Evolutionary conservation across 2,797 vertebrate species (phyloP), one percentile per base, ranked within the genome.

Genomic region (Lophura swinhoii): DNA sequence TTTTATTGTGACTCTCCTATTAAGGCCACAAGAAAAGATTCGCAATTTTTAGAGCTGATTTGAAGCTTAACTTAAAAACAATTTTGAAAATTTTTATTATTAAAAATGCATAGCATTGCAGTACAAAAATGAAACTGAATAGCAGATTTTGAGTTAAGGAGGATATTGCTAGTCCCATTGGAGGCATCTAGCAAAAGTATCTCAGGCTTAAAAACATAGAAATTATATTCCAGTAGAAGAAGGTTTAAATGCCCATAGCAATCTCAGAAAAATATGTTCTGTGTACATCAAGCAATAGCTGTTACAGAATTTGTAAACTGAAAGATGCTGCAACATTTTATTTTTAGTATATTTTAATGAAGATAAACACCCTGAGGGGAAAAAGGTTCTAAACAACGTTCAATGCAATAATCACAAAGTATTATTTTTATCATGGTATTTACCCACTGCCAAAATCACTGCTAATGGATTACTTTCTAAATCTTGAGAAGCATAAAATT

Each of bases 321-420:
- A 94, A 87, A 71, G 69, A 81, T 66, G 56, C 28, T 49, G 17
- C 26, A 94, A 64, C 39, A 72, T 90, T 48, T 21, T 89, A 46
- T 49, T 90, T 85, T 82, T 76, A 83, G 48, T 48, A 35, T 60
- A 68, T 39, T 90, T 90, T 87, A 91, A 84, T 79, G 48, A 95
- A 94, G 64, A 74, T 62, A 73, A 91, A 37, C 88, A 69, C 62
- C 60, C 83, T 48, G 44, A 12, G 73, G 70, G 33, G 72, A 10
- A 85, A 87, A 60, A 76, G 41, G 21, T 69, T 87, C 64, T 80
- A 75, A 88, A 71, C 21, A 93, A 67, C 29, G 37, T 87, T 83
- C 15, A 9, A 66, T 83, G 72, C 22, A 81, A 53, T 39, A 89
- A 72, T 64, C 35, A 94, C 22, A 29, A 31, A 62, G 64, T 18